These are phyloP conservation scores for Margarornis squamiger DNA, from an alignment of 2,797 vertebrate species.

Conservation along the genomic window DNA sequence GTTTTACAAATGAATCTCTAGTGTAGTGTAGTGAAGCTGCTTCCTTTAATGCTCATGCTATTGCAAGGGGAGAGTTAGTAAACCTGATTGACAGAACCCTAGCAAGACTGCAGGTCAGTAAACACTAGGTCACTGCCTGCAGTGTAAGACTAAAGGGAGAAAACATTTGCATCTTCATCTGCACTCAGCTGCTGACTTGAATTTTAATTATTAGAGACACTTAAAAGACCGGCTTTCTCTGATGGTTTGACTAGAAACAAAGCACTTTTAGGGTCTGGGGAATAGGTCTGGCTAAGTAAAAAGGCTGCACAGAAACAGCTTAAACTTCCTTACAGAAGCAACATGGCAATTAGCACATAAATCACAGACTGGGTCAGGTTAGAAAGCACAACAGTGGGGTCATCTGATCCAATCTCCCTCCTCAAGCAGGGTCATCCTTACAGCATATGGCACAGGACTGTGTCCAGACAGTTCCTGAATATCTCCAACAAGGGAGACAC, in stretches of 20 bases:
- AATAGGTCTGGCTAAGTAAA: neutral
- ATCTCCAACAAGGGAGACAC: neutral
- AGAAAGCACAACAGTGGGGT: neutral
- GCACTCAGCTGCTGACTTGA: neutral
- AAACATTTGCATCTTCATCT: conserved; percentile 25
- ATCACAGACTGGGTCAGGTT: neutral
- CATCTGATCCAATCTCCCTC: neutral
- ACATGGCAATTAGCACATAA: neutral
- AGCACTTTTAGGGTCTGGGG: neutral
- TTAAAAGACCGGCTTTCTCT: neutral
- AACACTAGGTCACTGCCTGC: neutral
- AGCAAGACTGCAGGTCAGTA: neutral
- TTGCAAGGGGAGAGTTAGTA: neutral
- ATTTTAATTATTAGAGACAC: conserved; percentile 19
- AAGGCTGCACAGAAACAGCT: neutral
- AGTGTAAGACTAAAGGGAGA: neutral
- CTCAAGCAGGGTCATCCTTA: neutral
- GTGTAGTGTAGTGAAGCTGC: neutral
- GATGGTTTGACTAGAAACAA: neutral
- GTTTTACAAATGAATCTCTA: neutral
- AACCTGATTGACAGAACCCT: neutral
- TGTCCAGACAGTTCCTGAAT: neutral
- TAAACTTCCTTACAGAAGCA: neutral
- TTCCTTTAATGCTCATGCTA: neutral
- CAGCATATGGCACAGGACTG: neutral